phyloP scores from a whole-genome alignment of 1,140 invertebrate species.

The Diplogasteroides magnus region DNA sequence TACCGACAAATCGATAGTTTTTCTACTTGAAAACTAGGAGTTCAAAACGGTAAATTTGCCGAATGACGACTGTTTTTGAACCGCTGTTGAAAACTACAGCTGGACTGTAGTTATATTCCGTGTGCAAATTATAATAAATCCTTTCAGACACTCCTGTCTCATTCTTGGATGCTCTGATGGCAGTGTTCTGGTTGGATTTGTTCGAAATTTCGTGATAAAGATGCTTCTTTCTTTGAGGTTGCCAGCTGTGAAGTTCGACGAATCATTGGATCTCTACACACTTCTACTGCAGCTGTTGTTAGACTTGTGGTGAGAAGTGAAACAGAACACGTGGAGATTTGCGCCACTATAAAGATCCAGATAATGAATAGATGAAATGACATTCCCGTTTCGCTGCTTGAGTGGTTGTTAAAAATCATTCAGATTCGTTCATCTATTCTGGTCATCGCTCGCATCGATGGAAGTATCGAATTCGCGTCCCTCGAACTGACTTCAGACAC shows the following conservation, averaged over 20 bases:
- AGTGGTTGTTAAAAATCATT: no score
- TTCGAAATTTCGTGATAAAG: neutral
- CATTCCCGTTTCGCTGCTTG: no score
- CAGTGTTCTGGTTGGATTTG: slow-evolving; percentile 7
- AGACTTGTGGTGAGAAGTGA: neutral
- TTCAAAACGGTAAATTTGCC: no score
- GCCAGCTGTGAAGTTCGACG: neutral
- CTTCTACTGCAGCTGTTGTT: neutral
- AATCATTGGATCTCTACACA: neutral
- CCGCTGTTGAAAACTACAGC: no score
- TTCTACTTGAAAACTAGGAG: no score
- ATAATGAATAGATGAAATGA: no score
- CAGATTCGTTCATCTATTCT: slow-evolving; percentile 3
- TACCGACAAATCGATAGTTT: no score
- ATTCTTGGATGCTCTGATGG: slow-evolving; percentile 30
- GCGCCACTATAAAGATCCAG: neutral
- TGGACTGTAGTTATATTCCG: no score
- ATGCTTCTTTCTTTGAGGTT: neutral
- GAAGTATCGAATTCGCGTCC: slow-evolving; percentile 16
- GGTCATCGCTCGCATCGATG: slow-evolving; percentile 22
- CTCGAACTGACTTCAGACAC: slow-evolving; percentile 9
- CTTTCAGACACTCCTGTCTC: slow-evolving; percentile 20
- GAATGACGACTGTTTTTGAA: no score
- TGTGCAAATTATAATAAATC: no score
- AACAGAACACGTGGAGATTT: no score